Conservation (phyloP, 1,140 invertebrate species). For the Pseudomyrmex concolor region DNA sequence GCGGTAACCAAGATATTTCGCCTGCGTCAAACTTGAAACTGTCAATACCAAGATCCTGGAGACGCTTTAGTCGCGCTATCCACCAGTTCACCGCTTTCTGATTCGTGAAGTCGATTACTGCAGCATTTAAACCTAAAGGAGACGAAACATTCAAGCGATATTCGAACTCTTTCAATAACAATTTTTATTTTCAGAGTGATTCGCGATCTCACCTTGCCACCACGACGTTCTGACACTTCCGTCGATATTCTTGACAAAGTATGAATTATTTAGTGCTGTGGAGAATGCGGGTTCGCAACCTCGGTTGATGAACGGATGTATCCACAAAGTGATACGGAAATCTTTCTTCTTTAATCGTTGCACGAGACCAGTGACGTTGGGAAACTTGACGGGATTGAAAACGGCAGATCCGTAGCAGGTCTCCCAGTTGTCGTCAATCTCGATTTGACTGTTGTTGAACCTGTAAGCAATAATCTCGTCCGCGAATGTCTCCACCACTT, state of each 20-base stretch:
- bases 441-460: slow-evolving; percentile 92
- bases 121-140: slow-evolving; percentile 80
- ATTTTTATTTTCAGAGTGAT: background rate
- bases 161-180: background rate
- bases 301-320: slow-evolving; percentile 95
- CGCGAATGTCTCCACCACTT: slow-evolving; percentile 89
- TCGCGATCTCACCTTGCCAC: slow-evolving; percentile 90
- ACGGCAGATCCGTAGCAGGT: slow-evolving; percentile 93
- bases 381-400: slow-evolving; percentile 91
- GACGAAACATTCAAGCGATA: slow-evolving; percentile 11
- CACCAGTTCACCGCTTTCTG: slow-evolving; percentile 91
- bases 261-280: slow-evolving; percentile 86
- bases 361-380: slow-evolving; percentile 87
- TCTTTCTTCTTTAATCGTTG: slow-evolving; percentile 87
- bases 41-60: slow-evolving; percentile 90
- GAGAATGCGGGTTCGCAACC: slow-evolving; percentile 88
- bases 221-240: slow-evolving; percentile 88
- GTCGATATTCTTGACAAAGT: slow-evolving; percentile 87
- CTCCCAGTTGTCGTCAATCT: slow-evolving; percentile 97
- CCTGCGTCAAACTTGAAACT: slow-evolving; percentile 98
- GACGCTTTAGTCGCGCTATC: slow-evolving; percentile 85
- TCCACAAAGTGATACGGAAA: slow-evolving; percentile 93
- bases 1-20: slow-evolving; percentile 88
- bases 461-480: slow-evolving; percentile 88
- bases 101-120: slow-evolving; percentile 93